These are phyloP conservation scores for Pogonomyrmex barbatus DNA, from an alignment of 1,140 invertebrate genomes.

Conservation along the genomic window DNA sequence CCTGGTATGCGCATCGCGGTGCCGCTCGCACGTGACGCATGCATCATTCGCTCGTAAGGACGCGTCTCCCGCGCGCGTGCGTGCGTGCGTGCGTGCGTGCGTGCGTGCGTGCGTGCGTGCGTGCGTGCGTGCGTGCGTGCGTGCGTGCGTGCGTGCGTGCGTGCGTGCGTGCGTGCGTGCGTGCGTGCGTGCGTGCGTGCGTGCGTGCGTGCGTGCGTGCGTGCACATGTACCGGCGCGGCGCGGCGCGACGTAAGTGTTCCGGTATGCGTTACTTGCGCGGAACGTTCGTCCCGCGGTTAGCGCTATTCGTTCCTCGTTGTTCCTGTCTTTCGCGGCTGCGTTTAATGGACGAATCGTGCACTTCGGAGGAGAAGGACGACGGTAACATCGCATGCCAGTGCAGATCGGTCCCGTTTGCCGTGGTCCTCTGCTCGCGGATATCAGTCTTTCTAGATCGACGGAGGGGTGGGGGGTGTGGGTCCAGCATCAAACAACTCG, in stretches of 20 bases:
- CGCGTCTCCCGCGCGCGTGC: conserved; percentile 9
- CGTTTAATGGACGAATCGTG: conserved; percentile 57
- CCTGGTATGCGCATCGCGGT: conserved; percentile 72
- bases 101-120: background rate
- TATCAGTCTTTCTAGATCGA: background rate
- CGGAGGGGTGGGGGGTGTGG: no score
- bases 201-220: background rate
- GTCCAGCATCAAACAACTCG: background rate
- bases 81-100: background rate
- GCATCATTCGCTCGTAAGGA: conserved; percentile 73
- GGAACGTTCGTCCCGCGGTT: conserved; percentile 22
- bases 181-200: conserved; percentile 6
- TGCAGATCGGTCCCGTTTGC: conserved; percentile 45
- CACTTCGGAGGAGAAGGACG: conserved; percentile 52
- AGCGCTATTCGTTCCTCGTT: conserved; percentile 48
- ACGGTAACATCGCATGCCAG: conserved; percentile 39
- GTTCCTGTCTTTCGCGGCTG: conserved; percentile 35
- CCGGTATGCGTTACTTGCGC: conserved; percentile 24
- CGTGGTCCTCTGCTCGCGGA: background rate
- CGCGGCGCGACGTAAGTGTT: conserved; percentile 29
- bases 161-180: conserved; percentile 2
- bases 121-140: background rate
- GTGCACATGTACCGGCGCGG: conserved; percentile 2
- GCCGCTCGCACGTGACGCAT: conserved; percentile 71
- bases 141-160: conserved; percentile 3